These are phyloP conservation scores for Ichneumon xanthorius DNA, from an alignment of 2,888 invertebrate genomes.

Conservation along the genomic window DNA sequence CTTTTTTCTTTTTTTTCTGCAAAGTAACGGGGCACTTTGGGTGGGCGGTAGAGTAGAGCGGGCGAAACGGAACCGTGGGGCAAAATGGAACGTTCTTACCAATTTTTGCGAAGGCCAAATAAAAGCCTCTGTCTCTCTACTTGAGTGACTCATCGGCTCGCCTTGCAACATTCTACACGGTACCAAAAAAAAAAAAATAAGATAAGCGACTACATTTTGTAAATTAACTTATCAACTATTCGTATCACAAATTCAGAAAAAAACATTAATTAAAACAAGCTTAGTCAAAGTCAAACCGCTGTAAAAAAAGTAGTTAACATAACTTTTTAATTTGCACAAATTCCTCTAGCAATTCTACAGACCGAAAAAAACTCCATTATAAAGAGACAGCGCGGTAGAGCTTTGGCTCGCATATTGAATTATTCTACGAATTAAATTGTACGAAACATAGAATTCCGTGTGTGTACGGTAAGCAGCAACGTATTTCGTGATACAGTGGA, in stretches of 20 bases:
- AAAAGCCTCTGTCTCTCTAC: too few species aligned
- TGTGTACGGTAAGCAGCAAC: conserved; percentile 52
- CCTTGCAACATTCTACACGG: neutral
- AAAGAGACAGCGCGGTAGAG: neutral
- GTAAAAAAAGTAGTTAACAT: neutral
- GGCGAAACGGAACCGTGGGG: too few species aligned
- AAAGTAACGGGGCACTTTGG: neutral
- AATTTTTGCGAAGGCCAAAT: too few species aligned
- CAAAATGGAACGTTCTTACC: too few species aligned
- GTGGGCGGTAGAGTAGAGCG: too few species aligned
- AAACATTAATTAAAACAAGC: neutral
- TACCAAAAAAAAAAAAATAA: neutral
- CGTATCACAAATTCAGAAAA: neutral
- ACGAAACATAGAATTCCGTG: conserved; percentile 23
- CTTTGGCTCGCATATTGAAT: conserved; percentile 44
- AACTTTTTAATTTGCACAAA: neutral
- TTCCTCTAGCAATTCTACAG: neutral
- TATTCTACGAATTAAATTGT: conserved; percentile 56
- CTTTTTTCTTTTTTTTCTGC: neutral
- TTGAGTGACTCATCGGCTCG: too few species aligned
- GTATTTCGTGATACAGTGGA: conserved; percentile 59
- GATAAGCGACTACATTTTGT: neutral
- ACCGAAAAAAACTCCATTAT: neutral
- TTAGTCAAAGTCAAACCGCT: neutral
- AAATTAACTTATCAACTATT: neutral